phyloP scores from a whole-genome alignment of 2,888 invertebrate genomes.

The Disparrhopalites patrizii region DNA sequence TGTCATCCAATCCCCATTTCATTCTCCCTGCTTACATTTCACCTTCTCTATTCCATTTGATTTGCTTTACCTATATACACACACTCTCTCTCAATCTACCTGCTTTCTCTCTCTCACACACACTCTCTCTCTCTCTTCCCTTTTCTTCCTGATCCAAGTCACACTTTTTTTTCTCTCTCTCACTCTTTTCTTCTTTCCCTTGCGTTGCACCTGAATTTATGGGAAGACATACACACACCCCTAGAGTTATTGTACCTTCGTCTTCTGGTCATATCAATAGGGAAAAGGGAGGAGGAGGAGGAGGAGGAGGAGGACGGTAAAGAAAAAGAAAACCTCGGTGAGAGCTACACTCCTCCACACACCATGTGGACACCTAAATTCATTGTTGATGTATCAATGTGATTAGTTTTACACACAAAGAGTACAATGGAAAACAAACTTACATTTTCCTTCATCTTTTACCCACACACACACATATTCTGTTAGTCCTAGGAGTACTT shows the following conservation, averaged over 20 bases:
- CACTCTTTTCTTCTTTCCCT: background rate
- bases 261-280: background rate
- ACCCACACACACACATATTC: background rate
- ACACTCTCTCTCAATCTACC: slow-evolving; percentile 13
- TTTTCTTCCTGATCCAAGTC: background rate
- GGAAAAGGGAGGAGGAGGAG: background rate
- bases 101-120: slow-evolving; percentile 12
- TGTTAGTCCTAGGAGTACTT: background rate
- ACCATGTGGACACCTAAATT: slow-evolving; percentile 21
- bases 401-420: slow-evolving; percentile 25
- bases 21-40: slow-evolving; percentile 21
- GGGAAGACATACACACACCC: too few relatives aligned
- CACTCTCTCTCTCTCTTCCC: background rate
- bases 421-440: slow-evolving; percentile 20
- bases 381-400: slow-evolving; percentile 27
- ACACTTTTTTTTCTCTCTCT: background rate
- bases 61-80: slow-evolving; percentile 8
- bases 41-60: slow-evolving; percentile 22
- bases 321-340: slow-evolving; percentile 1
- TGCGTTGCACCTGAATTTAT: too few relatives aligned
- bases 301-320: background rate
- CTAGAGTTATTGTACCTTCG: background rate
- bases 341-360: too few relatives aligned
- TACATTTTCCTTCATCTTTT: slow-evolving; percentile 10
- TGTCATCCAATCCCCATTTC: slow-evolving; percentile 33